Conservation (phyloP, 2,888 invertebrate genomes). For the Ferdinandea cuprea region DNA sequence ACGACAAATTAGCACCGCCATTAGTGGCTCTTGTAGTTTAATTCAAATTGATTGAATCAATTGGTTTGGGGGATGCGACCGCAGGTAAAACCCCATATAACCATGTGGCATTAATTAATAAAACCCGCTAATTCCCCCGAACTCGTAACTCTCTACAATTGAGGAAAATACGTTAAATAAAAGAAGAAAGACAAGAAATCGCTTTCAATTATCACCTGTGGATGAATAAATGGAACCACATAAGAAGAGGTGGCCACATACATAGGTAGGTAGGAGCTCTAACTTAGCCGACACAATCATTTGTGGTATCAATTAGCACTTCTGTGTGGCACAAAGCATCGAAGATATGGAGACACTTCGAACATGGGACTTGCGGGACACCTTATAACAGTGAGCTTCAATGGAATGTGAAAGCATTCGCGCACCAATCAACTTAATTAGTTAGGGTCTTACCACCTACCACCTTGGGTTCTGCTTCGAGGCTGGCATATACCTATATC, state of each 20-base stretch:
- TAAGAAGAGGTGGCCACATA: too few relatives aligned
- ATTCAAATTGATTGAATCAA: slow-evolving; percentile 70
- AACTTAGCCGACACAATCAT: slow-evolving; percentile 45
- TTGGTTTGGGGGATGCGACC: slow-evolving; percentile 29
- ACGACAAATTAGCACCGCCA: slow-evolving; percentile 51
- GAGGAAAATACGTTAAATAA: slow-evolving; percentile 30
- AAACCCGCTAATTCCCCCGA: slow-evolving; percentile 62
- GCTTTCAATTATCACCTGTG: slow-evolving; percentile 70
- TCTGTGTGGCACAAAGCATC: slow-evolving; percentile 42
- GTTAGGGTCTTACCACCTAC: slow-evolving; percentile 37
- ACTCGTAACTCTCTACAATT: slow-evolving; percentile 46
- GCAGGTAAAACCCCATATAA: slow-evolving; percentile 48
- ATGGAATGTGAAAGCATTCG: slow-evolving; percentile 72
- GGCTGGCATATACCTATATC: slow-evolving; percentile 12
- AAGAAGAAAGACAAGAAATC: slow-evolving; percentile 51
- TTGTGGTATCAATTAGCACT: slow-evolving; percentile 71
- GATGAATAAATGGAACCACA: slow-evolving; percentile 55
- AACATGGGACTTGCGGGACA: slow-evolving; percentile 27
- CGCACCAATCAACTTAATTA: slow-evolving; percentile 69
- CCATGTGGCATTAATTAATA: slow-evolving; percentile 71
- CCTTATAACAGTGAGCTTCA: slow-evolving; percentile 58
- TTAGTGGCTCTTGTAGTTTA: slow-evolving; percentile 44
- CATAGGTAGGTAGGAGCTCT: slow-evolving; percentile 27
- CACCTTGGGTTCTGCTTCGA: slow-evolving; percentile 12
- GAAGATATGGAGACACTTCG: slow-evolving; percentile 7